Base-by-base conservation (phyloP, 2,797 vertebrate genomes). In the Gobionotothen gibberifrons region DNA sequence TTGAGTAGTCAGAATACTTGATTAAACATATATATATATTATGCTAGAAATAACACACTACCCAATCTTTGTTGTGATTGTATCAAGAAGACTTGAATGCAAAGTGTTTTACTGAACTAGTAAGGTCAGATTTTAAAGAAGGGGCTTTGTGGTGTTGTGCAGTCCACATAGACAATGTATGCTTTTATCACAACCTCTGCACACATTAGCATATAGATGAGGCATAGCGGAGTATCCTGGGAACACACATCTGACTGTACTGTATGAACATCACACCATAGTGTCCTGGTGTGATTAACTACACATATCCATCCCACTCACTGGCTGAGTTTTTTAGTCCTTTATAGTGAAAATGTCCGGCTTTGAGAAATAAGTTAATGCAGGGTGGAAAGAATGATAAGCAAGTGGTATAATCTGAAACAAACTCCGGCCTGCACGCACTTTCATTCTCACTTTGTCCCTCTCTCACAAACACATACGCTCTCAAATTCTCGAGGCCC, bases 191-290 rank as follows among this genome's bases (percentile, higher is more conserved):
- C 69, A 72, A 67, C 49, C 53, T 82, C 57, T 76, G 66, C 67
- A 60, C 44, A 74, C 64, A 86, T 88, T 87, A 83, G 74, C 86
- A 88, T 88, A 80, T 84, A 87, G 70, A 87, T 80, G 70, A 86
- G 66, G 51, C 63, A 57, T 76, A 11, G 47, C 59, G 72, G 42
- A 77, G 70, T 76, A 64, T 75, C 63, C 70, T 57, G 52, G 21
- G 21, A 77, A 59, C 22, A 47, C 22, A 72, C 55, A 59, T 69
- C 58, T 72, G 58, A 76, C 79, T 60, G 48, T 64, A 43, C 49
- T 22, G 46, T 61, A 75, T 69, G 44, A 49, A 55, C 77, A 74
- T 78, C 74, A 69, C 61, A 56, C 66, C 42, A 47, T 32, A 40
- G 40, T 62, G 43, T 49, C 32, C 44, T 17, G 14, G 15, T 62